phyloP scores from a whole-genome alignment of 2,797 vertebrate genomes.

The Vipera latastei region DNA sequence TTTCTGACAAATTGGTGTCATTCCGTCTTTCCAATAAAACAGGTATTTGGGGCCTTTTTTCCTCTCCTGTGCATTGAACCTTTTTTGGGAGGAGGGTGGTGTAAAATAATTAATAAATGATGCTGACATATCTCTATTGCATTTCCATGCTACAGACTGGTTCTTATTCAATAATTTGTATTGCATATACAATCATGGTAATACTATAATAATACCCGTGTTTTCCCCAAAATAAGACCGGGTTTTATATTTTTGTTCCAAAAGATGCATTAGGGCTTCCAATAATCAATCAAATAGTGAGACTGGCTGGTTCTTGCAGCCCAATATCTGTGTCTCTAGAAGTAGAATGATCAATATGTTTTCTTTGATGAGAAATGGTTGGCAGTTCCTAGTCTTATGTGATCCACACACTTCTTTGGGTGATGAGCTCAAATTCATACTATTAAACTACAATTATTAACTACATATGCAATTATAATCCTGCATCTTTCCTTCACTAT shows the following conservation, averaged over 20 bases:
- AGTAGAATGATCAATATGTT: neutral
- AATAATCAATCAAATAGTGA: neutral
- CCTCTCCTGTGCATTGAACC: neutral
- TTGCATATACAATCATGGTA: neutral
- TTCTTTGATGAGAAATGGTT: neutral
- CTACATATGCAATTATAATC: neutral
- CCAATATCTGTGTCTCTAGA: neutral
- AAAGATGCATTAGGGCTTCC: too few relatives aligned
- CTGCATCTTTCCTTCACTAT: neutral
- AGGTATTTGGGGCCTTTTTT: conserved; percentile 66
- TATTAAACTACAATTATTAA: neutral
- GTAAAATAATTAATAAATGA: neutral
- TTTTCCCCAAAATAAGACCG: too few relatives aligned
- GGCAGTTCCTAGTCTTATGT: neutral
- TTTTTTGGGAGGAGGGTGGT: neutral
- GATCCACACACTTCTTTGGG: neutral
- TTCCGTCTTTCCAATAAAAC: conserved; percentile 95
- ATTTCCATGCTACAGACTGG: neutral
- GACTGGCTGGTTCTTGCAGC: neutral
- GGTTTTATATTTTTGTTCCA: too few relatives aligned
- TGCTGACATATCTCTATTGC: neutral
- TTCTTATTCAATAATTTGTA: neutral
- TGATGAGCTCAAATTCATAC: neutral
- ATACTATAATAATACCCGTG: neutral
- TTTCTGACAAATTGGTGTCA: conserved; percentile 91